Base-by-base conservation (phyloP, 2,113 vertebrate genomes). In the Hepsetus odoe region DNA sequence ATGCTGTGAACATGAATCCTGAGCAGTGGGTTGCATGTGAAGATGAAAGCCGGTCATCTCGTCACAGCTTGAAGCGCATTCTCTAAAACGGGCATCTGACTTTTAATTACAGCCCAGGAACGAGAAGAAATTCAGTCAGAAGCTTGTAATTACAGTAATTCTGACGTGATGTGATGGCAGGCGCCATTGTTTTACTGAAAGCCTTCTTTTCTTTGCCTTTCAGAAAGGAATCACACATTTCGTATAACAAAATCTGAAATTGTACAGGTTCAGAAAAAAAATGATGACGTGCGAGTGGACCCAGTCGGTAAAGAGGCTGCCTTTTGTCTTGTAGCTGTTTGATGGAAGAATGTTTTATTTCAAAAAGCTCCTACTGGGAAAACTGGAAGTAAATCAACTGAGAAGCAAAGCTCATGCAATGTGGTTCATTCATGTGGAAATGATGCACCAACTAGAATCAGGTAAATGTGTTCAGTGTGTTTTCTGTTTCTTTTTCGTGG, bases 91-190 rank as follows among this genome's bases (percentile, higher is more conserved):
- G 26, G 13, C 11, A 1, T 68, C 65, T 13, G 59, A 69, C 64
- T 77, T 77, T 77, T 77, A 77, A 77, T 77, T 77, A 77, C 35
- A 38, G 30, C 55, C 42, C 51, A 53, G 65, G 65, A 77, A 26
- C 26, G 35, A 58, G 35, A 33, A 51, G 74, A 33, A 10, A 58
- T 53, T 65, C 75, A 18, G 64, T 69, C 26, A 38, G 75, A 77
- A 77, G 75, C 64, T 53, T n/a, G n/a, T 77, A 77, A 77, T 77
- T 77, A 77, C 75, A 77, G 51, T 30, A 35, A 69, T 77, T 68
- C 35, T 58, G 64, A 59, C 65, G 55, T 69, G 64, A 64, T 77
- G 68, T 68, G 51, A 69, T 69, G 75, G 51, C 75, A 16, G 7
- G 32, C 12, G 30, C 75, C 64, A 68, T 77, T 77, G 68, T 58